Evolutionary conservation across 1,140 invertebrate species (phyloP).

Genomic region (Drosophila pseudoananassae): DNA sequence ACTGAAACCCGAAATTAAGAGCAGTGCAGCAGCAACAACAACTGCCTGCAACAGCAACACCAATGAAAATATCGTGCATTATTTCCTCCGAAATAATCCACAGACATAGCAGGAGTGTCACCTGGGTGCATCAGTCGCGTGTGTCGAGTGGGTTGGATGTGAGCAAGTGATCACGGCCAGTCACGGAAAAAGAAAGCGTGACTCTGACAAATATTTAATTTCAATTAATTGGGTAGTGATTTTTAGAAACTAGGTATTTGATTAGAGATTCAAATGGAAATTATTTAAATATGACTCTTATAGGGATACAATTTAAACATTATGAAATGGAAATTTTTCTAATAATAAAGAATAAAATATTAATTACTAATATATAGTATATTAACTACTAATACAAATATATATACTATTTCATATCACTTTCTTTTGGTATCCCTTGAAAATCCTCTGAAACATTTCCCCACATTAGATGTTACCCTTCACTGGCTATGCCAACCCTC

Average conservation of each 20-base stretch:
- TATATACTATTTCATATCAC: too few relatives aligned
- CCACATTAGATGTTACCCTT: background rate
- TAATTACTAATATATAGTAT: too few relatives aligned
- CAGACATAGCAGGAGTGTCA: constrained; percentile 56
- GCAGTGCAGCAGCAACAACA: constrained; percentile 49
- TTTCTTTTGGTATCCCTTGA: too few relatives aligned
- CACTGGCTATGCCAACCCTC: constrained; percentile 6
- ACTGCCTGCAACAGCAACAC: constrained; percentile 28
- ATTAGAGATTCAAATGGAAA: too few relatives aligned
- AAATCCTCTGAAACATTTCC: too few relatives aligned
- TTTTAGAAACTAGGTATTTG: background rate
- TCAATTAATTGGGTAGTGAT: background rate
- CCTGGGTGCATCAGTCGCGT: constrained; percentile 44
- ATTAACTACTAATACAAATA: too few relatives aligned
- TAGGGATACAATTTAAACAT: too few relatives aligned
- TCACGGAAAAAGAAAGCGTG: background rate
- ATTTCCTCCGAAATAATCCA: constrained; percentile 58
- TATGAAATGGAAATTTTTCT: too few relatives aligned
- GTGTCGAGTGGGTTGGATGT: constrained; percentile 16
- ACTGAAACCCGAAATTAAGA: constrained; percentile 80
- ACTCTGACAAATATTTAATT: background rate
- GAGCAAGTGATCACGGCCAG: constrained; percentile 1
- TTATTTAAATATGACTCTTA: too few relatives aligned
- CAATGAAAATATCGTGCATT: constrained; percentile 41
- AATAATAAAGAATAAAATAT: too few relatives aligned